These are phyloP conservation scores for Hydropsyche tenuis DNA, from an alignment of 1,140 invertebrate genomes.

Conservation along the genomic window DNA sequence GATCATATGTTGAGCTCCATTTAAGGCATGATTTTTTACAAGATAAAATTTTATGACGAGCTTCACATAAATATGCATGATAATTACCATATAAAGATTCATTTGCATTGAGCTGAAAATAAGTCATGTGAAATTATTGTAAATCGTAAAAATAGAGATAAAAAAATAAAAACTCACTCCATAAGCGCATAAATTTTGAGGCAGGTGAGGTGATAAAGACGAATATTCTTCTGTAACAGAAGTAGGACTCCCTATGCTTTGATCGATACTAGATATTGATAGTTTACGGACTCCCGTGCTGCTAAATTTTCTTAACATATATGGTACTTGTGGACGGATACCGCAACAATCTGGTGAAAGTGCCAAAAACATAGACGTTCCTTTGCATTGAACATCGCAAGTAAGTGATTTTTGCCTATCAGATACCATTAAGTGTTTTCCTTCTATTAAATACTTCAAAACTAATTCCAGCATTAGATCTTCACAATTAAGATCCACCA, in stretches of 20 bases:
- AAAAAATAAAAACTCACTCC: conserved; percentile 54
- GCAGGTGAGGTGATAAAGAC: conserved; percentile 52
- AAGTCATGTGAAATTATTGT: conserved; percentile 3
- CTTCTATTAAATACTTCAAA: conserved; percentile 85
- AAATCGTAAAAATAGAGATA: neutral
- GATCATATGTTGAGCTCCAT: conserved; percentile 82
- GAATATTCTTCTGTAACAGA: conserved; percentile 36
- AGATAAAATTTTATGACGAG: conserved; percentile 74
- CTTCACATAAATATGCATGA: conserved; percentile 83
- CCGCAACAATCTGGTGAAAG: conserved; percentile 74
- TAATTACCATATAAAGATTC: conserved; percentile 76
- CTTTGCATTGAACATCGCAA: conserved; percentile 80
- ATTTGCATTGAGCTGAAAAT: conserved; percentile 57
- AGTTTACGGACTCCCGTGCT: conserved; percentile 29
- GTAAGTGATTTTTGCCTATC: conserved; percentile 74
- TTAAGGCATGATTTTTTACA: conserved; percentile 74
- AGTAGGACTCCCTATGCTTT: conserved; percentile 40
- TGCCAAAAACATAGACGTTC: conserved; percentile 83
- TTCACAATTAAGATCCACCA: conserved; percentile 93
- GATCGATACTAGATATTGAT: conserved; percentile 45
- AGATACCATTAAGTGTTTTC: conserved; percentile 89
- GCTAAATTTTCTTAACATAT: conserved; percentile 49
- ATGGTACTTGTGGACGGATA: conserved; percentile 36
- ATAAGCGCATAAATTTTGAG: conserved; percentile 58
- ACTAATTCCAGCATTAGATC: conserved; percentile 95